phyloP scores from a whole-genome alignment of 2,888 invertebrate genomes.

The Pasiphila rectangulata region DNA sequence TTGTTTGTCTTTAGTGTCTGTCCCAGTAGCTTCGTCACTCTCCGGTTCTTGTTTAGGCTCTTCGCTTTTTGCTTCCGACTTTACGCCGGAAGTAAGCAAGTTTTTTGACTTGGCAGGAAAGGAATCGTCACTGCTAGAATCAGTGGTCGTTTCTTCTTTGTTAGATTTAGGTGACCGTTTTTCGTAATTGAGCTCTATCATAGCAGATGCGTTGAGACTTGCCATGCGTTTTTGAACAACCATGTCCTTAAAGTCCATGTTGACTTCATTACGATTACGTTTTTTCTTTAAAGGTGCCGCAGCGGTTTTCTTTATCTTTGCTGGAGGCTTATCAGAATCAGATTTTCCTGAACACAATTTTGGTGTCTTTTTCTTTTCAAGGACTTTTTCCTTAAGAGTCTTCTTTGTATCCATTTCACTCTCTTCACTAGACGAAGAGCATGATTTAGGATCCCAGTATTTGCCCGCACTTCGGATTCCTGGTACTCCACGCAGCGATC shows the following conservation, averaged over 20 bases:
- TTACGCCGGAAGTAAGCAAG: too few relatives aligned
- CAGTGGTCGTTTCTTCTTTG: constrained; percentile 81
- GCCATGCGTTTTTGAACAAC: constrained; percentile 95
- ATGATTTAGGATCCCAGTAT: constrained; percentile 91
- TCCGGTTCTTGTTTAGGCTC: constrained; percentile 70
- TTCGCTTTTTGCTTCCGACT: constrained; percentile 75
- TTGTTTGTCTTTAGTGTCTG: constrained; percentile 75
- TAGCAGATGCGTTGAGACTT: constrained; percentile 93
- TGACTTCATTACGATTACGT: constrained; percentile 82
- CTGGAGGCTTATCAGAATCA: constrained; percentile 74
- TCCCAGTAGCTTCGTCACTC: constrained; percentile 51
- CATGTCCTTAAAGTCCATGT: constrained; percentile 92
- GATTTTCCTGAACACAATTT: constrained; percentile 64
- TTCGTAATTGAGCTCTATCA: constrained; percentile 93
- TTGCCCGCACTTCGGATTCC: constrained; percentile 89
- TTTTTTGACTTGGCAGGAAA: too few relatives aligned
- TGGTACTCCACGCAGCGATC: constrained; percentile 86
- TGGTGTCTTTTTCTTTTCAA: constrained; percentile 68
- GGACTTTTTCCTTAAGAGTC: constrained; percentile 42
- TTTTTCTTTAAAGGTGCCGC: constrained; percentile 75
- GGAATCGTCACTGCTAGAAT: constrained; percentile 78
- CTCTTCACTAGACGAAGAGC: constrained; percentile 82
- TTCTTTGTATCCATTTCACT: constrained; percentile 73
- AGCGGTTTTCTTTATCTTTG: constrained; percentile 69
- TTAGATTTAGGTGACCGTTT: constrained; percentile 83